Percentiles rank a stretch among this genome's conserved stretches.
These are phyloP conservation scores for Cerastis rubricosa DNA, from an alignment of 2,888 invertebrate genomes.

Conservation along the genomic window DNA sequence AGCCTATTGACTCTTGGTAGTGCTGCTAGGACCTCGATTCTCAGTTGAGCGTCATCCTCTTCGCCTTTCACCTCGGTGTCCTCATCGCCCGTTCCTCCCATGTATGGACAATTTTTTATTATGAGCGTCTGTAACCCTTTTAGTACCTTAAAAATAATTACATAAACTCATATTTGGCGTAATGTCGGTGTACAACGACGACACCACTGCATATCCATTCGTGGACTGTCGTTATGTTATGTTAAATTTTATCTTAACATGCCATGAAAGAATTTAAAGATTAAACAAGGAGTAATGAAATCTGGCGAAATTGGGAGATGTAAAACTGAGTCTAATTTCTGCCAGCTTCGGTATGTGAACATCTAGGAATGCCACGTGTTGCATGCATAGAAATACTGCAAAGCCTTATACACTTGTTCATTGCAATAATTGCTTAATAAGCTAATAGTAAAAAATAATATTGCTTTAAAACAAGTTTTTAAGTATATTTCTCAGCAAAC, in stretches of 20 bases:
- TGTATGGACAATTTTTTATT: constrained; percentile 89
- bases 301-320: not conserved
- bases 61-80: constrained; percentile 77
- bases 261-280: not conserved
- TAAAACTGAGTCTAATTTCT: not conserved
- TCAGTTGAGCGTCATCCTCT: constrained; percentile 82
- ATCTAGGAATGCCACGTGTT: not conserved
- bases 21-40: constrained; percentile 87
- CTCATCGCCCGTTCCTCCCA: constrained; percentile 86
- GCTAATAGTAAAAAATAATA: too few relatives aligned
- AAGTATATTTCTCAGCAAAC: too few relatives aligned
- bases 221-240: not conserved
- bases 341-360: not conserved
- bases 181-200: too few relatives aligned
- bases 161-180: not conserved
- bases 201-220: not conserved
- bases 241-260: not conserved
- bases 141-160: constrained; percentile 76
- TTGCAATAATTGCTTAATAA: not conserved
- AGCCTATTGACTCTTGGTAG: constrained; percentile 89
- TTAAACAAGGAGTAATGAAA: not conserved
- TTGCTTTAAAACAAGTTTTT: too few relatives aligned
- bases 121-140: constrained; percentile 87
- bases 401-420: not conserved
- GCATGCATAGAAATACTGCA: not conserved